Conservation (phyloP, 30 jellyfish, hydroid and myxozoan species). For the Aurelia aurita complex sp. Pacific region DNA sequence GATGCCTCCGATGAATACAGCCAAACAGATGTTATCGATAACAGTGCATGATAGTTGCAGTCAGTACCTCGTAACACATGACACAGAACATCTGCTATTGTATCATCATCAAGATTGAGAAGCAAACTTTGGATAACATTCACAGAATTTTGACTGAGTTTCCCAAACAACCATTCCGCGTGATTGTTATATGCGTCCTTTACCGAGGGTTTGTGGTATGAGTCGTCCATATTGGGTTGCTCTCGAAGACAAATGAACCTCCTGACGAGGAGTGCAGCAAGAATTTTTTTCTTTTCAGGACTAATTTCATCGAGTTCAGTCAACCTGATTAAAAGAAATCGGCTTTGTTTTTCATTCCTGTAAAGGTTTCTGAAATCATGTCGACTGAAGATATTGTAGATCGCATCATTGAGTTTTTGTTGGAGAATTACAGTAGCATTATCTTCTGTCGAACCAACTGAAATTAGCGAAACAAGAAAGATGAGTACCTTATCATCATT, state of each 20-base stretch:
- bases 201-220: no score
- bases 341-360: background rate
- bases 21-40: conserved; percentile 48
- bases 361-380: conserved; percentile 3
- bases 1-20: conserved; percentile 29
- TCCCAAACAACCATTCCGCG: conserved; percentile 28
- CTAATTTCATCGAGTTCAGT: no score
- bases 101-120: background rate
- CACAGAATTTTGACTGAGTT: background rate
- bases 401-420: background rate
- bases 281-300: no score
- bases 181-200: conserved; percentile 29
- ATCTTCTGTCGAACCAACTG: background rate
- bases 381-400: background rate
- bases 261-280: no score
- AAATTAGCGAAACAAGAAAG: background rate
- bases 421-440: background rate
- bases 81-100: background rate
- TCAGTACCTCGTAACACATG: background rate
- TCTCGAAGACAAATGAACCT: no score
- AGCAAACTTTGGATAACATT: conserved; percentile 17
- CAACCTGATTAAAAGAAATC: conserved; percentile 7
- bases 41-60: conserved; percentile 23
- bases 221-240: no score
- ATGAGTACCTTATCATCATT: background rate